A percentile compares a stretch with the other conserved stretches of the same genome.
Evolutionary conservation across 2,888 invertebrate genomes (phyloP).

Genomic region (Conchocele bisecta): DNA sequence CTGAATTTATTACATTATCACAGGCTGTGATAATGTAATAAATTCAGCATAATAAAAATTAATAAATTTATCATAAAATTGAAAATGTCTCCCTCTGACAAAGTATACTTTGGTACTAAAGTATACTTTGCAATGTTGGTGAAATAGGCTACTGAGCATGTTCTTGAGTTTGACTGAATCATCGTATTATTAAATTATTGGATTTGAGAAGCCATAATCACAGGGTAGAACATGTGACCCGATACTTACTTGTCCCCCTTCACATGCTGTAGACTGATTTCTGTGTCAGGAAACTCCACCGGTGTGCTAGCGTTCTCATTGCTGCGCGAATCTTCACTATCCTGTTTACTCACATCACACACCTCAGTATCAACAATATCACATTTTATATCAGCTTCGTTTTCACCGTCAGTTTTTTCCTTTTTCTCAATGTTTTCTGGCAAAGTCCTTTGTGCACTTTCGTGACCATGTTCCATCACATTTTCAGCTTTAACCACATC

Average conservation of each 20-base stretch:
- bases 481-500: constrained; percentile 27
- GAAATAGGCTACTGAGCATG: no score
- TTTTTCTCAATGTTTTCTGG: constrained; percentile 40
- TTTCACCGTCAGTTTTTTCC: constrained; percentile 6
- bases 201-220: background rate
- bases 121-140: no score
- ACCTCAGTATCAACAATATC: constrained; percentile 7
- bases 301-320: constrained; percentile 31
- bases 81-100: no score
- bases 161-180: no score
- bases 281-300: constrained; percentile 82
- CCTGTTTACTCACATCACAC: constrained; percentile 56
- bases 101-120: no score
- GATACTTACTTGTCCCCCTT: constrained; percentile 79
- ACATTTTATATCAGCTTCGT: constrained; percentile 26
- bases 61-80: no score
- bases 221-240: no score
- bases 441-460: constrained; percentile 36
- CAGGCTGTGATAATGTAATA: no score
- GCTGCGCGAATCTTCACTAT: constrained; percentile 72
- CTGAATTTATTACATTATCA: no score
- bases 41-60: no score
- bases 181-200: background rate
- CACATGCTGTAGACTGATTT: constrained; percentile 79
- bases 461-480: constrained; percentile 66